These are phyloP conservation scores for Melitaea athalia DNA, from an alignment of 2,888 invertebrate species.

Conservation along the genomic window DNA sequence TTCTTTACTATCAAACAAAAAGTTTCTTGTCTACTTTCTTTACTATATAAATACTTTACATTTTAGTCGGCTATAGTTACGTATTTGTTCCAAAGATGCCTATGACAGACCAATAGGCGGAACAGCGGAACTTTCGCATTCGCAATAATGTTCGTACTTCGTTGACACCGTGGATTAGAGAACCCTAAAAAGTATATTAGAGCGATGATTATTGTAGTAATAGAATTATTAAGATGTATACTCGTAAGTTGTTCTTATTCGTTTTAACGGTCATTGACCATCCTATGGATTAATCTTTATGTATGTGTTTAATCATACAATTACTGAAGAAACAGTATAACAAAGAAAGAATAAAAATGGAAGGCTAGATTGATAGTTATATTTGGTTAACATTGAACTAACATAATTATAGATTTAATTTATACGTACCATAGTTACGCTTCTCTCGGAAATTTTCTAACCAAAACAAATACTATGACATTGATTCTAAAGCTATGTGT, in stretches of 20 bases:
- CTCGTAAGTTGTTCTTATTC: neutral
- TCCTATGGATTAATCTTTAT: too few relatives aligned
- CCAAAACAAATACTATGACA: neutral
- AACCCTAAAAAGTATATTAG: too few relatives aligned
- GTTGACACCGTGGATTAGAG: too few relatives aligned
- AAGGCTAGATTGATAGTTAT: too few relatives aligned
- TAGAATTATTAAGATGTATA: neutral
- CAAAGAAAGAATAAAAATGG: too few relatives aligned
- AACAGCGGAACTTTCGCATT: too few relatives aligned
- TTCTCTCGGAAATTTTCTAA: neutral
- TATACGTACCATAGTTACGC: neutral
- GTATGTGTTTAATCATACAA: neutral
- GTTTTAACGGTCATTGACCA: neutral
- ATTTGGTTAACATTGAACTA: too few relatives aligned
- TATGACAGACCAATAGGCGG: neutral
- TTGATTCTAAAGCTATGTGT: slow-evolving; percentile 1
- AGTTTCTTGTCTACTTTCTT: neutral
- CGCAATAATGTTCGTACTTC: too few relatives aligned
- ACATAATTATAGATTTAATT: too few relatives aligned
- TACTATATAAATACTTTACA: too few relatives aligned
- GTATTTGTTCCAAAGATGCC: neutral
- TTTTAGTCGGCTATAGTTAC: neutral
- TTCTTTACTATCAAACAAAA: neutral
- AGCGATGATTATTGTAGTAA: too few relatives aligned
- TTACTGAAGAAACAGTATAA: neutral